Percentiles rank a stretch among this genome's conserved stretches.
These are phyloP conservation scores for Cristatella mucedo DNA, from an alignment of 2,888 invertebrate species.

Conservation along the genomic window DNA sequence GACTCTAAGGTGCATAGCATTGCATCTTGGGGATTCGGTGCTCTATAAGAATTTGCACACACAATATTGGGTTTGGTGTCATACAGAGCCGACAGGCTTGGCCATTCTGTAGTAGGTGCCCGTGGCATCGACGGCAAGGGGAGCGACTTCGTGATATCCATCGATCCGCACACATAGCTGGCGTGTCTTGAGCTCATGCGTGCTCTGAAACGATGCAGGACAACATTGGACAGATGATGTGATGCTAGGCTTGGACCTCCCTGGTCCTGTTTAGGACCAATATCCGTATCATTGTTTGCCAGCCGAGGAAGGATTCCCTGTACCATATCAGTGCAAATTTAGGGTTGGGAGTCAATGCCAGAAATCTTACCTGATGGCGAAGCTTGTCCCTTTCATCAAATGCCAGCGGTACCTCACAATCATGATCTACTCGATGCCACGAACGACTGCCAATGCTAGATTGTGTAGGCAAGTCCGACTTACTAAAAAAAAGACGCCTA, in stretches of 20 bases:
- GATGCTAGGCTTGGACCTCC: background rate
- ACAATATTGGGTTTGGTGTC: too few relatives aligned
- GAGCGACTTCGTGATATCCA: constrained; percentile 70
- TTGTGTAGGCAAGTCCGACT: too few relatives aligned
- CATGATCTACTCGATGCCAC: too few relatives aligned
- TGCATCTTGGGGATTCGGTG: too few relatives aligned
- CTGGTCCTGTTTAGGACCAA: too few relatives aligned
- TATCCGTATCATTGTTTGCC: too few relatives aligned
- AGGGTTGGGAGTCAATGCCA: background rate
- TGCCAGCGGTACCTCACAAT: constrained; percentile 67
- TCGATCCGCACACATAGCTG: constrained; percentile 74
- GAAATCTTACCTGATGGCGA: constrained; percentile 31
- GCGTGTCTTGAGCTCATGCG: constrained; percentile 61
- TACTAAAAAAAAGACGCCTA: too few relatives aligned
- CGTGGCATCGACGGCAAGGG: constrained; percentile 85
- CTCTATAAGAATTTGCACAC: too few relatives aligned
- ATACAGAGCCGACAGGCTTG: constrained; percentile 25
- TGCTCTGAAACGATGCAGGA: constrained; percentile 42
- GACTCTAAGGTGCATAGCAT: too few relatives aligned
- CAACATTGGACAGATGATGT: background rate
- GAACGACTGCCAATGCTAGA: too few relatives aligned
- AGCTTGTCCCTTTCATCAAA: constrained; percentile 55
- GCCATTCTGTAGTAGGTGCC: constrained; percentile 64
- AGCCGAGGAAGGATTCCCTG: background rate
- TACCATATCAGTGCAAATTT: background rate